Evolutionary conservation across 2,888 invertebrate genomes (phyloP).

Genomic region (Seladonia tumulorum): DNA sequence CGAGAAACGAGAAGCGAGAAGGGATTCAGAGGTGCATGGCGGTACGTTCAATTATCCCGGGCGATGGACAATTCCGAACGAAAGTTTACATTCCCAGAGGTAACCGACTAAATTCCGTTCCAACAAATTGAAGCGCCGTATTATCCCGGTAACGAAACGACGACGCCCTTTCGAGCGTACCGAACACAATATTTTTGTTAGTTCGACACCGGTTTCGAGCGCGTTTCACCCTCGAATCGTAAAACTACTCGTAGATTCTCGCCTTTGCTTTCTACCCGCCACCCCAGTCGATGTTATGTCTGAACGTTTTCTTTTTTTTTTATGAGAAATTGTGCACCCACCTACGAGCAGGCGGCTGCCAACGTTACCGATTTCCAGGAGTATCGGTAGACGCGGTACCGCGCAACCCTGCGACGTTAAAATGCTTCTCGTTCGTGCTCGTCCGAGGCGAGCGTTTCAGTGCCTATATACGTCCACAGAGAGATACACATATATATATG

Average conservation of each 20-base stretch:
- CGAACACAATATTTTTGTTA: neutral
- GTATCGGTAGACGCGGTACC: neutral
- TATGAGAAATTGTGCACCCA: neutral
- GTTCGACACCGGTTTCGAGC: neutral
- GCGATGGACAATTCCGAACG: conserved; percentile 12
- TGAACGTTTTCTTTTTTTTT: neutral
- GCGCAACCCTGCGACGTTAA: neutral
- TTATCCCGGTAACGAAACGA: neutral
- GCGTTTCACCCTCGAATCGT: neutral
- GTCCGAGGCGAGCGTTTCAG: neutral
- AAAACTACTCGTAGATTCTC: neutral
- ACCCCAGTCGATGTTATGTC: neutral
- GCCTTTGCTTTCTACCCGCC: neutral
- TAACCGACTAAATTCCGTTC: neutral
- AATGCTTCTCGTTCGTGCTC: neutral
- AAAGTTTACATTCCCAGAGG: conserved; percentile 21
- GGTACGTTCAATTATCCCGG: conserved; percentile 1
- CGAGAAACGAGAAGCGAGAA: neutral
- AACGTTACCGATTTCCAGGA: neutral
- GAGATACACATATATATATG: neutral
- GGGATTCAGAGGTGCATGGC: neutral
- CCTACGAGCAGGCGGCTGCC: neutral
- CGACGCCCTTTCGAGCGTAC: neutral
- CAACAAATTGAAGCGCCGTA: conserved; percentile 4
- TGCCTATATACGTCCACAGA: neutral